Evolutionary conservation across 2,888 invertebrate genomes (phyloP), one percentile per base, ranked within the genome.

Genomic region (Zeuzera pyrina): DNA sequence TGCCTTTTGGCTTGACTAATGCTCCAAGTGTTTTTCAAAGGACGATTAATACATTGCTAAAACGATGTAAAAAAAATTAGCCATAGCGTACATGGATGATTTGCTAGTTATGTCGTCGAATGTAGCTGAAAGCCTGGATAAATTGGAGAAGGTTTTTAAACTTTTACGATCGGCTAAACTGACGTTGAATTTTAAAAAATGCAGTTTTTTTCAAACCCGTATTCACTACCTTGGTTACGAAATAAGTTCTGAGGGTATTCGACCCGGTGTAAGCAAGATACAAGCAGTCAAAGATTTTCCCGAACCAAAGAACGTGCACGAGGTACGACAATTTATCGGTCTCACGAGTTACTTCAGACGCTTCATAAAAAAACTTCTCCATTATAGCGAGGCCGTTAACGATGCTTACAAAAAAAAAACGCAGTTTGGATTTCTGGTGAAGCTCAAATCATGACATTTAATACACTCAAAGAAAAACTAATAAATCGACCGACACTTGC

Each of bases 1-100:
- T 52, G 43, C 49, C 52, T 0, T 56, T 56, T 33, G 55, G 52
- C 0, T 14, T 52, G 1, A 37, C 32, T 2, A 52, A 52, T 15
- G 50, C 46, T 0, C 52, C 51, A 1, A 33, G 45, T 2, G 46
- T 47, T 0, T 52, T 48, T 21, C 48, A 48, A 24, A 30, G 44
- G 2, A n/a, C 42, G 2, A 51, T 57, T 4, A 42, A 52, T 29
- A 47, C 43, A 19, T 35, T 52, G 5, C 22, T 46, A 25, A 25
- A 25, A 25, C 10, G 26, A 6, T 12, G 26, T 25, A 4, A 10
- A 21, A 21, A 21, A 21, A 21, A 10, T 10, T 21, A 11, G 25
- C 25, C 12, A 24, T 41, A 15, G 41, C 38, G 2, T 39, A 38
- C 21, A 43, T 43, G 35, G 41, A 41, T 15, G 41, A 41, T 15